Conservation (phyloP, 2,113 vertebrate genomes). For the Taxidea taxus region DNA sequence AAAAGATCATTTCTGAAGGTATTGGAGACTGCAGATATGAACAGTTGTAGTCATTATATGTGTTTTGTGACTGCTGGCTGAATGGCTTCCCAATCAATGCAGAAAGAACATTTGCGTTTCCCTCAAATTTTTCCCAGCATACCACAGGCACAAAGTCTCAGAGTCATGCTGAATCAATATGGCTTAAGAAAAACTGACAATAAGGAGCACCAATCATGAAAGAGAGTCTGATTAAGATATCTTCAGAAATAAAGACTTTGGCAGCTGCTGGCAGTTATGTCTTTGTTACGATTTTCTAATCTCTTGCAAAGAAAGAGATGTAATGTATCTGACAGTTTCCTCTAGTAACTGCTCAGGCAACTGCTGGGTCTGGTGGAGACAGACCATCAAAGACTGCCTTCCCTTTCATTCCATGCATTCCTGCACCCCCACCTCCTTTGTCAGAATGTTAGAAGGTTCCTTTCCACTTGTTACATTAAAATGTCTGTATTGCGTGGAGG, state of each 20-base stretch:
- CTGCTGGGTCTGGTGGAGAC: not conserved
- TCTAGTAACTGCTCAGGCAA: not conserved
- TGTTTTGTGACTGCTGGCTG: not conserved
- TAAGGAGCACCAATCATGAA: not conserved
- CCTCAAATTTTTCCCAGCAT: not conserved
- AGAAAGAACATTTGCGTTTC: not conserved
- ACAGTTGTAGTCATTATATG: not conserved
- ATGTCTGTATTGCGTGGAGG: not conserved
- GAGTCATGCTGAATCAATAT: not conserved
- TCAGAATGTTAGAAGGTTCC: not conserved
- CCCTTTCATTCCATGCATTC: not conserved
- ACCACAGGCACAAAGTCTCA: not conserved
- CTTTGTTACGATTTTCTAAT: conserved; percentile 24
- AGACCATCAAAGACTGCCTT: not conserved
- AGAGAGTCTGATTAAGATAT: not conserved
- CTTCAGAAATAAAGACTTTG: not conserved
- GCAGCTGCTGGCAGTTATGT: not conserved
- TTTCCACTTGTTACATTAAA: not conserved
- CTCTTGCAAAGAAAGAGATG: not conserved
- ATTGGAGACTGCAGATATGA: not conserved
- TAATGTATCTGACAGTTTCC: not conserved
- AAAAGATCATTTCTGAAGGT: not conserved
- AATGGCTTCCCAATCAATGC: not conserved
- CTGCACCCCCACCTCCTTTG: accelerated
- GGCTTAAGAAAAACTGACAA: not conserved